Base-by-base conservation (phyloP, 2,113 vertebrate genomes). In the Ploceus nigricollis region DNA sequence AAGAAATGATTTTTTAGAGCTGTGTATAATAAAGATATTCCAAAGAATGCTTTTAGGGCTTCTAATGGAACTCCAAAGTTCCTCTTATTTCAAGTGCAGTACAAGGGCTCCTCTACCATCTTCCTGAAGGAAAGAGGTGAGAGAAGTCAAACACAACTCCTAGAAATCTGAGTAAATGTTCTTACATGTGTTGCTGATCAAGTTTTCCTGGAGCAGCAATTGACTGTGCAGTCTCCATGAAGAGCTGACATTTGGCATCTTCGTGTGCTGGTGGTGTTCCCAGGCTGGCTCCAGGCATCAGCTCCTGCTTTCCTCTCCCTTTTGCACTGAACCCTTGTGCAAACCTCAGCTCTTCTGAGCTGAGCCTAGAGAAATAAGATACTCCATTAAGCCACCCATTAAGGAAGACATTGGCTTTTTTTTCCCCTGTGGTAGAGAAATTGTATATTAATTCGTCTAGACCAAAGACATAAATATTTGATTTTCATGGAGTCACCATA, bases 381-480 rank as follows among this genome's bases (percentile, higher is more conserved):
- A 23, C 22, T 77, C 82, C 82, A 80, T 87, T 86, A 77, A 83
- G 56, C 18, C 68, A 37, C 2, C 3, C 64, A 75, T 80, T 92
- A 75, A 86, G 64, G 77, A 75, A 78, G 35, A 33, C 37, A 33
- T 37, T 68, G 40, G 8, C 8, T 53, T 78, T 77, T 80, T n/a
- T 60, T 18, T 2, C 0, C 3, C 45, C 64, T 81, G 51, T 56
- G 44, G 31, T 51, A 51, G 63, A 88, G 64, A 64, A 96, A 86
- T 89, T 60, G 50, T 89, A 5, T 81, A 88, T 89, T 94, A 92
- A 94, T 83, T 86, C 0, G 7, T 86, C 75, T 90, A 92, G 92
- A 91, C 84, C 51, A 31, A 93, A 94, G 64, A 78, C 33, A 86
- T 95, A 85, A 95, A 96, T 96, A 93, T 92, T 95, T 96, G 31